phyloP scores from a whole-genome alignment of 1,140 invertebrate genomes.

The Drosophila nebulosa region DNA sequence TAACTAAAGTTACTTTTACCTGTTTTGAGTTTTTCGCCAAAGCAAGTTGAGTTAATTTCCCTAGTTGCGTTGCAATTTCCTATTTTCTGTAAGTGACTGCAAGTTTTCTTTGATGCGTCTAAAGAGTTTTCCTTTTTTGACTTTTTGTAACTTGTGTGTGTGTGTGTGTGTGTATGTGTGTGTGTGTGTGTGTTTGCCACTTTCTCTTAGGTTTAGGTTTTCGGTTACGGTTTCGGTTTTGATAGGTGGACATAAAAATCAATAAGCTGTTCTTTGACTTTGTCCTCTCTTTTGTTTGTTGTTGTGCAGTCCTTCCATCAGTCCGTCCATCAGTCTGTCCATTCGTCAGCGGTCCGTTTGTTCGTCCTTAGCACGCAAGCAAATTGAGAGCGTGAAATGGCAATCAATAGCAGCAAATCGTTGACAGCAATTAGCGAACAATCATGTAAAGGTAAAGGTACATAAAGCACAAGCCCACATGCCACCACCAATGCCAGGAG shows the following conservation, averaged over 20 bases:
- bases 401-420: conserved; percentile 71
- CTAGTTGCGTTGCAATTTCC: not conserved
- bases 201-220: no score
- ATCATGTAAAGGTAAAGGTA: not conserved
- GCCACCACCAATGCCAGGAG: not conserved
- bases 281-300: conserved; percentile 5
- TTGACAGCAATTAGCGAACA: conserved; percentile 63
- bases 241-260: conserved; percentile 51
- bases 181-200: not conserved
- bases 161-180: no score
- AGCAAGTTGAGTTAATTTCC: not conserved
- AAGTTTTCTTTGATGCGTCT: not conserved
- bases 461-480: not conserved
- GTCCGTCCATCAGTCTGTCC: not conserved
- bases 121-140: not conserved
- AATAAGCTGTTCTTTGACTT: conserved; percentile 53
- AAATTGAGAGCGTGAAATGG: conserved; percentile 44
- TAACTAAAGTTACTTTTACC: not conserved
- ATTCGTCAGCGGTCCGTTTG: not conserved
- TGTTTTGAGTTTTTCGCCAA: not conserved
- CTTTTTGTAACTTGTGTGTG: not conserved
- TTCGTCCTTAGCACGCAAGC: conserved; percentile 41
- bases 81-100: not conserved
- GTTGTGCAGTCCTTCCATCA: not conserved
- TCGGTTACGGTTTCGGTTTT: conserved; percentile 2